Evolutionary conservation across 2,797 vertebrate species (phyloP).

Genomic region (Syndactyla subalaris): DNA sequence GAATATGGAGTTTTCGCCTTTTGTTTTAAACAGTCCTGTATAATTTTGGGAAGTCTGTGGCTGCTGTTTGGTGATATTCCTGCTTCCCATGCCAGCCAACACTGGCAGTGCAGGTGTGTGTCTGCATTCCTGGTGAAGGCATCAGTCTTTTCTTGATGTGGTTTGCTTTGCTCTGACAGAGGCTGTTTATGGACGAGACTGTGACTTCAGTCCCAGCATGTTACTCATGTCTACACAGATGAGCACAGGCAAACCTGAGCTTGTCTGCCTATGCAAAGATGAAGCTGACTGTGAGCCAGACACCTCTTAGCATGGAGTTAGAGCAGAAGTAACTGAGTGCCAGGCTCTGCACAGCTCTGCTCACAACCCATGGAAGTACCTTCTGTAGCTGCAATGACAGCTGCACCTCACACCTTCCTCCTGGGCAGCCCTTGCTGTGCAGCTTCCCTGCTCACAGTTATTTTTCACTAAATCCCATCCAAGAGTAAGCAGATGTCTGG

Average conservation of each 20-base stretch:
- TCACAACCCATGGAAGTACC: neutral
- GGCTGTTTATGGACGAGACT: neutral
- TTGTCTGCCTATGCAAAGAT: neutral
- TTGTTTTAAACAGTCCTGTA: neutral
- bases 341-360: neutral
- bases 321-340: neutral
- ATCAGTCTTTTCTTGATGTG: slow-evolving; percentile 7
- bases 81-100: neutral
- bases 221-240: neutral
- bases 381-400: neutral
- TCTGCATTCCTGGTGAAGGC: neutral
- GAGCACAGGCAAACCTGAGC: neutral
- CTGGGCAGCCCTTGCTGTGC: neutral
- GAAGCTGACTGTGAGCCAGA: neutral
- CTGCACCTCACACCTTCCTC: neutral
- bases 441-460: neutral
- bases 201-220: neutral
- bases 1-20: neutral
- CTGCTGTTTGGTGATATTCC: neutral
- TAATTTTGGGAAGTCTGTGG: neutral
- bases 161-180: slow-evolving; percentile 23
- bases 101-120: neutral
- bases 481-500: neutral
- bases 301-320: neutral
- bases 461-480: neutral